Base-by-base conservation (phyloP, 2,888 invertebrate species). In the Elegia similella region DNA sequence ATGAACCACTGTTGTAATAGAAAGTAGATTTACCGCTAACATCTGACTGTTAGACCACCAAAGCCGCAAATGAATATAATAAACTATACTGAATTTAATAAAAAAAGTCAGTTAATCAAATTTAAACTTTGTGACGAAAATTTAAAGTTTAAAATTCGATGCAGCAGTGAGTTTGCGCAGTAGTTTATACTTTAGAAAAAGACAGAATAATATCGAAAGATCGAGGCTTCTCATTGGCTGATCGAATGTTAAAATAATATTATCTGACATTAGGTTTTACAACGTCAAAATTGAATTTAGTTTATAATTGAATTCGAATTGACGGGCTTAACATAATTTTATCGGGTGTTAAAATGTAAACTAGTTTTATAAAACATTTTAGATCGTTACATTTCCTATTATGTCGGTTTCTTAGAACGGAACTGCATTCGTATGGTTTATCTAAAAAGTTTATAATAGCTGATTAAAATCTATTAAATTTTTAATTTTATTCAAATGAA, bases 241-340 rank as follows among this genome's bases (percentile, higher is more conserved):
- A 59, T 13, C 42, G 63, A 52, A 64, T 63, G 65, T 73, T 65
- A 75, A 73, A 66, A 57, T 62, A 57, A 62, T 64, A 61, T 62
- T 64, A 62, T 60, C 59, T 63, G 58, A 59, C 65, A 63, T 68
- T 67, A 68, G 61, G 61, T 68, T 73, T 73, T 71, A 70, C 68
- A 63, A 63, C 64, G 63, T 60, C 57, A 59, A 67, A 64, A 68
- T 66, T 66, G 65, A 68, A 69, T 68, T 70, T 62, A 60, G 62
- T 54, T 59, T 67, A 65, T 66, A 65, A 69, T 68, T 67, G 68
- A 67, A 69, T 69, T 59, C 60, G 59, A 60, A 64, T 57, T 62
- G 62, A 58, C 52, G 52, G 59, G 66, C 62, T 67, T 68, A 62
- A 64, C 66, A 68, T 66, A 63, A 62, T 63, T 62, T 64, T 64